Evolutionary conservation across 1,140 invertebrate genomes (phyloP).

Genomic region (Drosophila watanabei): DNA sequence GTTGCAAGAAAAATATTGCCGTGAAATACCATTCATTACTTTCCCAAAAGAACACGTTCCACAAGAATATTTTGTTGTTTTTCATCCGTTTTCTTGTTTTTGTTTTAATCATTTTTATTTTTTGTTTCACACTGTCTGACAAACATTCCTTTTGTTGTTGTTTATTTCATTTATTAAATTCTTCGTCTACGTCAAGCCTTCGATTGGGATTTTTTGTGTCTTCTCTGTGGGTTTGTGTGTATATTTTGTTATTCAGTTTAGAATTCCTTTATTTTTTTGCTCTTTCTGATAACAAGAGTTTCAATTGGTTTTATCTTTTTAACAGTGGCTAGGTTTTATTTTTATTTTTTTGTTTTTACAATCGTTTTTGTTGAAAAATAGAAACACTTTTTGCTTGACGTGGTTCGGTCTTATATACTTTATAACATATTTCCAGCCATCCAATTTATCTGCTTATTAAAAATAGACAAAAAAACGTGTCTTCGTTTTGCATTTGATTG

Average conservation of each 20-base stretch:
- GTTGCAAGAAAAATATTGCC: not conserved
- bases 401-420: constrained; percentile 27
- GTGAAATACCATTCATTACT: not conserved
- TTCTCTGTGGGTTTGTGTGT: constrained; percentile 3
- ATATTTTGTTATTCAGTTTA: not conserved
- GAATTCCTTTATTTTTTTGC: constrained; percentile 3
- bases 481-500: constrained; percentile 47
- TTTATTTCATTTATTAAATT: constrained; percentile 35
- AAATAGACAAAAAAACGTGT: constrained; percentile 49
- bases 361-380: constrained; percentile 71
- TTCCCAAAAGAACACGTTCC: constrained; percentile 10
- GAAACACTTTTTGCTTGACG: constrained; percentile 57
- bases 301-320: constrained; percentile 26
- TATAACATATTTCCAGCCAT: constrained; percentile 31
- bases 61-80: constrained; percentile 10
- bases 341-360: constrained; percentile 37
- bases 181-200: constrained; percentile 28
- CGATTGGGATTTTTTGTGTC: constrained; percentile 13
- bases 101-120: constrained; percentile 34
- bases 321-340: constrained; percentile 37
- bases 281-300: constrained; percentile 44
- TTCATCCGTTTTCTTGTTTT: constrained; percentile 22
- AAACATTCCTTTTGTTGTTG: constrained; percentile 40
- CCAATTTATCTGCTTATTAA: constrained; percentile 16
- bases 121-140: constrained; percentile 32